phyloP scores from a whole-genome alignment of 2,888 invertebrate species.

The Theodoxus fluviatilis region DNA sequence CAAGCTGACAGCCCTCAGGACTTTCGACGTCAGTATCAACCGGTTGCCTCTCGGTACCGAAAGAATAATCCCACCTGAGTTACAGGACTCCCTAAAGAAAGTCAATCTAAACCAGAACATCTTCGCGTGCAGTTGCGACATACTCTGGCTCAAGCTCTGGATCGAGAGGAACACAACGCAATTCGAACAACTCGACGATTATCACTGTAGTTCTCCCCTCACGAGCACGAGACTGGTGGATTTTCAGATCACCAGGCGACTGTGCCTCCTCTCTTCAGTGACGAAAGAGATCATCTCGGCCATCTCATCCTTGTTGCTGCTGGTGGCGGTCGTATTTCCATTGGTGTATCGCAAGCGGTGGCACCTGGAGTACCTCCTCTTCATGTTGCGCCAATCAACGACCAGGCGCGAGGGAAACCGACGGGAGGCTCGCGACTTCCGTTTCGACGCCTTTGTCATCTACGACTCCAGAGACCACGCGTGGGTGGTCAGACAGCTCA shows the following conservation, averaged over 20 bases:
- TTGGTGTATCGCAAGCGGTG: constrained; percentile 69
- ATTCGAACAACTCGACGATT: background rate
- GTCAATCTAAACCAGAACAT: too few relatives aligned
- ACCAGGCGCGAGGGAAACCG: constrained; percentile 21
- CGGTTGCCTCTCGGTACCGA: too few relatives aligned
- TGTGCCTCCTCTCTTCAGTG: constrained; percentile 9
- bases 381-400: constrained; percentile 42
- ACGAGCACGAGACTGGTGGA: background rate
- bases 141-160: constrained; percentile 45
- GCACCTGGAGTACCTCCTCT: constrained; percentile 69
- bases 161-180: background rate
- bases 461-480: constrained; percentile 74
- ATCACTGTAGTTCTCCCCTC: constrained; percentile 18
- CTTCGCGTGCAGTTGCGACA: constrained; percentile 71
- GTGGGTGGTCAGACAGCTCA: constrained; percentile 73
- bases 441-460: constrained; percentile 76
- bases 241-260: constrained; percentile 5
- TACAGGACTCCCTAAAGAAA: too few relatives aligned
- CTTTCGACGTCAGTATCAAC: constrained; percentile 70
- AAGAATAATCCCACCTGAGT: too few relatives aligned
- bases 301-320: background rate
- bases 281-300: constrained; percentile 24
- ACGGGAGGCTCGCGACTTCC: constrained; percentile 34
- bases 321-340: too few relatives aligned
- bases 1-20: constrained; percentile 38